Evolutionary conservation across 1,140 invertebrate species (phyloP).

Genomic region (Apis laboriosa): DNA sequence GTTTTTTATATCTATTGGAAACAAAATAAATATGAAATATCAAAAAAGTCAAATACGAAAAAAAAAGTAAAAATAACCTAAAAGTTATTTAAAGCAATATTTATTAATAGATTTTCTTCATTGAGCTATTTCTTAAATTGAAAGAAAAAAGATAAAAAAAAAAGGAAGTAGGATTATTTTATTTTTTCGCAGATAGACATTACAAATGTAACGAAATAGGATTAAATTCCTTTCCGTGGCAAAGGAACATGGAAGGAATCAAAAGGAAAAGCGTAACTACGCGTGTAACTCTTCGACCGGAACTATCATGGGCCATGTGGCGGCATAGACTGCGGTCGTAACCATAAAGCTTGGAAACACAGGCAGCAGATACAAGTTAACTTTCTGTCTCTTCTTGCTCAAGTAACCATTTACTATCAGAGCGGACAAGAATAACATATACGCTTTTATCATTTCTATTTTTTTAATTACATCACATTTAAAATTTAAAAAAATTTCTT

Average conservation of each 20-base stretch:
- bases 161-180: neutral
- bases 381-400: conserved; percentile 36
- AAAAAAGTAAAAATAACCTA: neutral
- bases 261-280: conserved; percentile 36
- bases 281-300: conserved; percentile 63
- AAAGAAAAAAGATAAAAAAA: neutral
- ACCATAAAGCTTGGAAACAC: conserved; percentile 70
- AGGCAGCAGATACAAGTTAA: conserved; percentile 54
- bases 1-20: neutral
- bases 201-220: neutral
- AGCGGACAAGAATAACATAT: conserved; percentile 32
- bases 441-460: neutral
- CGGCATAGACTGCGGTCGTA: conserved; percentile 62
- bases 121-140: neutral
- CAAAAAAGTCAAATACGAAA: neutral
- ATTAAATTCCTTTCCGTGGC: neutral
- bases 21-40: neutral
- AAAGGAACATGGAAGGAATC: neutral
- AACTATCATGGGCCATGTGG: conserved; percentile 73
- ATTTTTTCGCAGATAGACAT: neutral
- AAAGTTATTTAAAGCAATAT: neutral
- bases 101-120: neutral
- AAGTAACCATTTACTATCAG: conserved; percentile 35
- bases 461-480: conserved; percentile 5
- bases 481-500: neutral